Conservation (phyloP, 2,888 invertebrate species). For the Labia minor region DNA sequence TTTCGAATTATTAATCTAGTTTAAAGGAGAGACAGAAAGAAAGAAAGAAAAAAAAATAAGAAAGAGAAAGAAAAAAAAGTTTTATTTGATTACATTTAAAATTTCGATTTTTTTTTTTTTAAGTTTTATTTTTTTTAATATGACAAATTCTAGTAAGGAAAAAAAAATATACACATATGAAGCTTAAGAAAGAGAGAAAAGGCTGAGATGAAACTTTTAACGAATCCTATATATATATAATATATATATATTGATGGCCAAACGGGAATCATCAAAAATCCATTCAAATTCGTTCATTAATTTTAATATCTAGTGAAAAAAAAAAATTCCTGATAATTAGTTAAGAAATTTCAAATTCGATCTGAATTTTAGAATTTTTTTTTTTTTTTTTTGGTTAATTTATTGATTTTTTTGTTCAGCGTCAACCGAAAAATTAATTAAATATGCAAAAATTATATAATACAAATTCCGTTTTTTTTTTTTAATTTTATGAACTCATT, state of each 20-base stretch:
- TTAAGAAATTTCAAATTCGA: neutral
- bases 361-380: too few species aligned
- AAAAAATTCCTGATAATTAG: slow-evolving; percentile 3
- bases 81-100: neutral
- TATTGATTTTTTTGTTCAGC: too few species aligned
- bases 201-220: neutral
- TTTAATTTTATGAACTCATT: too few species aligned
- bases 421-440: too few species aligned
- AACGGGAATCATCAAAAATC: neutral
- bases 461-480: too few species aligned
- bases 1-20: neutral
- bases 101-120: too few species aligned
- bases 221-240: neutral
- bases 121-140: too few species aligned
- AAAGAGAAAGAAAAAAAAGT: too few species aligned
- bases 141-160: neutral
- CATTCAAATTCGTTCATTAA: slow-evolving; percentile 5
- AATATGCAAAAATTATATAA: too few species aligned
- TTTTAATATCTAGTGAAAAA: neutral
- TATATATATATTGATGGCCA: neutral
- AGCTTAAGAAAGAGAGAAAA: neutral
- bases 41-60: neutral
- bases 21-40: too few species aligned
- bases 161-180: too few species aligned
- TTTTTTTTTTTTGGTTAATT: too few species aligned